A percentile compares a stretch with the other conserved stretches of the same genome.
Evolutionary conservation across 2,113 vertebrate genomes (phyloP).

Genomic region (Tragelaphus scriptus): DNA sequence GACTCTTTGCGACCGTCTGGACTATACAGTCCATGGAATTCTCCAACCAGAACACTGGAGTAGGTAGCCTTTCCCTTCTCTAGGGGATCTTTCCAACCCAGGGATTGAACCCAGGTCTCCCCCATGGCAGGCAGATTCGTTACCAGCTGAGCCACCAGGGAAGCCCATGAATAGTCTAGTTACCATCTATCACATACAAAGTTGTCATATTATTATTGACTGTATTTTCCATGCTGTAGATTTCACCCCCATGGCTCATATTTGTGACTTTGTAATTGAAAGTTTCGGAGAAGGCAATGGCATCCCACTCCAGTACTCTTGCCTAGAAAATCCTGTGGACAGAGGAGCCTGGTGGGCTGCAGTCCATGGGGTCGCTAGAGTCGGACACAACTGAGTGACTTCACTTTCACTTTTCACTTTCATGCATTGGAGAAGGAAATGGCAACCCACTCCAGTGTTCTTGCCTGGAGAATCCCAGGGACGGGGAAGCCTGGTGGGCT

Average conservation of each 20-base stretch:
- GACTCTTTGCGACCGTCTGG: not conserved
- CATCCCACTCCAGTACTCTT: too few species aligned
- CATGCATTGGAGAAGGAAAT: too few species aligned
- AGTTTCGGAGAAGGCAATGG: not conserved
- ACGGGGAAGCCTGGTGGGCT: too few species aligned
- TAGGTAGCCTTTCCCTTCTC: not conserved
- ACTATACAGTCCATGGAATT: not conserved
- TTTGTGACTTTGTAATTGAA: not conserved
- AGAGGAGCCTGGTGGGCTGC: too few species aligned
- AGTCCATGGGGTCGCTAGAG: too few species aligned
- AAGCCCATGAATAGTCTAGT: not conserved
- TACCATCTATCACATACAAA: not conserved
- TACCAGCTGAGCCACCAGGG: not conserved
- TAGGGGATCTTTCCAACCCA: not conserved
- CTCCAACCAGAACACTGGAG: not conserved
- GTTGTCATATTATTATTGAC: not conserved
- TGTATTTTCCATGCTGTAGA: not conserved
- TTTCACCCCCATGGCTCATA: not conserved
- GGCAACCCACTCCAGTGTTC: too few species aligned
- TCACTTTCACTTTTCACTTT: too few species aligned
- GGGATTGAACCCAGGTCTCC: not conserved
- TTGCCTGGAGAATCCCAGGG: too few species aligned
- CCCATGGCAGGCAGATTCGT: fast-evolving
- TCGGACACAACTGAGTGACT: too few species aligned
- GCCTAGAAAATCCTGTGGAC: too few species aligned